Conservation (phyloP, 2,888 invertebrate species). For the Cosmia pyralina region DNA sequence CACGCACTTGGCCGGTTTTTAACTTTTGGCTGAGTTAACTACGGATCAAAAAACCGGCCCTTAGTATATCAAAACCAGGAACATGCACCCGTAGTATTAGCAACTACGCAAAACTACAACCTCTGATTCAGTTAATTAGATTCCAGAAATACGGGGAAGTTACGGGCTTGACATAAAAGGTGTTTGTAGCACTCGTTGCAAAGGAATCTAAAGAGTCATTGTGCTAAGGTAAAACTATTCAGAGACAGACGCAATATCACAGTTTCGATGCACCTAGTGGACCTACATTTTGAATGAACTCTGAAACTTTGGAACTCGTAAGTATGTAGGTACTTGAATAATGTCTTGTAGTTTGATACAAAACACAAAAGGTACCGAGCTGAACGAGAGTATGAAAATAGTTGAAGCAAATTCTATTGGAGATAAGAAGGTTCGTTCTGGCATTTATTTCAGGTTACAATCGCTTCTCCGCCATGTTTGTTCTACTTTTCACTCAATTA, state of each 20-base stretch:
- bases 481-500: constrained; percentile 7
- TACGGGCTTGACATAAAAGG: constrained; percentile 24
- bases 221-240: constrained; percentile 30
- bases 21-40: too few relatives aligned
- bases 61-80: not conserved
- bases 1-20: too few relatives aligned
- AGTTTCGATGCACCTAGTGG: constrained; percentile 20
- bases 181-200: constrained; percentile 11
- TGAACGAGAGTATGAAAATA: not conserved
- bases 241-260: constrained; percentile 26
- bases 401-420: not conserved
- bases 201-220: constrained; percentile 26
- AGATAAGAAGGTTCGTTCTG: not conserved
- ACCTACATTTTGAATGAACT: constrained; percentile 37
- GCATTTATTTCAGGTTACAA: not conserved
- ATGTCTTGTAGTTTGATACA: constrained; percentile 16
- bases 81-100: not conserved
- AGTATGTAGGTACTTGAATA: constrained; percentile 10
- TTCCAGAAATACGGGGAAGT: constrained; percentile 15
- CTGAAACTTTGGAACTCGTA: constrained; percentile 38
- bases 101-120: not conserved
- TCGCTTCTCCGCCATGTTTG: not conserved
- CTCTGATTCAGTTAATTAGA: constrained; percentile 5
- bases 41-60: too few relatives aligned
- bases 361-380: not conserved